Evolutionary conservation across 2,797 vertebrate genomes (phyloP).

Genomic region (Champsocephalus gunnari): DNA sequence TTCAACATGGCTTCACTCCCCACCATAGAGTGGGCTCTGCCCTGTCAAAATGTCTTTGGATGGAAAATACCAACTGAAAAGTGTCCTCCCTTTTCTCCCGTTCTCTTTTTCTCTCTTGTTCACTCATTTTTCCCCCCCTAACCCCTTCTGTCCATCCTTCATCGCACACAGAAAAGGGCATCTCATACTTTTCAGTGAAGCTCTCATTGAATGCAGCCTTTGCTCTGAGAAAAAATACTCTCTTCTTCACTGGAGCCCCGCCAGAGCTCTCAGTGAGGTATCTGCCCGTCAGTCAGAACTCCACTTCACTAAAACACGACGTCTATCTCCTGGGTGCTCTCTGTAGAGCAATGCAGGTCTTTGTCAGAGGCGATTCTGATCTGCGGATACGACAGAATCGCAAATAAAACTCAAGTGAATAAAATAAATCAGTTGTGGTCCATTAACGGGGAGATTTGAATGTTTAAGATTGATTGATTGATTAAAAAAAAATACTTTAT

Average conservation of each 20-base stretch:
- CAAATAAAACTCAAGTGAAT: constrained; percentile 38
- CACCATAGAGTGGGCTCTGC: constrained; percentile 79
- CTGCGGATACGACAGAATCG: constrained; percentile 25
- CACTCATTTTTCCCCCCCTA: constrained; percentile 29
- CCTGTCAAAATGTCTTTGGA: constrained; percentile 87
- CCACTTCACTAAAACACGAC: constrained; percentile 76
- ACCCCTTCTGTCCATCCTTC: constrained; percentile 76
- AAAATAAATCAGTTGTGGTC: constrained; percentile 17
- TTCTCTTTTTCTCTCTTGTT: constrained; percentile 50
- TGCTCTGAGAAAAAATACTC: constrained; percentile 60
- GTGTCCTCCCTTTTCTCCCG: constrained; percentile 64
- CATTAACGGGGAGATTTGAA: neutral
- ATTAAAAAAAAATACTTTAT: too few relatives aligned
- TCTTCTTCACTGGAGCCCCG: constrained; percentile 42
- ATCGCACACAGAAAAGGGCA: constrained; percentile 78
- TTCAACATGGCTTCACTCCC: constrained; percentile 84
- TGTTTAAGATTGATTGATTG: neutral
- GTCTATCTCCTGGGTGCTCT: constrained; percentile 75
- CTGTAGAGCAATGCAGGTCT: constrained; percentile 64
- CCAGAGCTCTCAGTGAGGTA: constrained; percentile 72
- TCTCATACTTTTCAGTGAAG: constrained; percentile 74
- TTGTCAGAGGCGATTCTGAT: constrained; percentile 73
- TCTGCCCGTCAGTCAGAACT: constrained; percentile 79
- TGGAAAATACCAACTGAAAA: constrained; percentile 82
- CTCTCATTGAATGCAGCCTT: constrained; percentile 73